These are phyloP conservation scores for Argya squamiceps DNA, from an alignment of 2,797 vertebrate species.

Conservation along the genomic window DNA sequence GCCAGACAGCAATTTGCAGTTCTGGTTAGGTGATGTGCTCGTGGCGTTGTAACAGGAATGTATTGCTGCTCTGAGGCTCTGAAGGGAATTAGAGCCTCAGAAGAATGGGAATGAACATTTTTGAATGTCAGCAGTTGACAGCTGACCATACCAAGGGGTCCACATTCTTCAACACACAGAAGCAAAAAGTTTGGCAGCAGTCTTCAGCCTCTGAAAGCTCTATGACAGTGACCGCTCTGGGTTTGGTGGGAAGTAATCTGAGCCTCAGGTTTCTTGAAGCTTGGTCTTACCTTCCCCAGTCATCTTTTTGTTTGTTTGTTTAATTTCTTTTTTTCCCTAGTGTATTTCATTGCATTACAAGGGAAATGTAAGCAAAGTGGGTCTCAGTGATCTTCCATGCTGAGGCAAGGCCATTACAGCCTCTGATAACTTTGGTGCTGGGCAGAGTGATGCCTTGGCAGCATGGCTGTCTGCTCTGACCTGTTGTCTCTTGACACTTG, in stretches of 20 bases:
- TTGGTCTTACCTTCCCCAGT: background rate
- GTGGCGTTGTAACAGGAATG: rapidly evolving
- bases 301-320: background rate
- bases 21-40: background rate
- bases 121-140: background rate
- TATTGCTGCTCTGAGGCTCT: background rate
- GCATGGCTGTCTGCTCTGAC: background rate
- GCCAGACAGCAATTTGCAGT: background rate
- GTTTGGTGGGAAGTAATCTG: background rate
- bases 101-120: background rate
- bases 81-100: background rate
- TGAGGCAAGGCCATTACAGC: background rate
- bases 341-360: background rate
- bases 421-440: background rate
- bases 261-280: background rate
- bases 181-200: background rate
- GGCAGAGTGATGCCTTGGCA: background rate
- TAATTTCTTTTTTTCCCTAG: rapidly evolving
- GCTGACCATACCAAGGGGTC: background rate
- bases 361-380: background rate
- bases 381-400: background rate
- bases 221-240: background rate
- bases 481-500: background rate
- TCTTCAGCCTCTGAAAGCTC: background rate
- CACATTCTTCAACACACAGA: background rate